Base-by-base conservation (phyloP, 2,797 vertebrate species). In the Chiloscyllium punctatum region DNA sequence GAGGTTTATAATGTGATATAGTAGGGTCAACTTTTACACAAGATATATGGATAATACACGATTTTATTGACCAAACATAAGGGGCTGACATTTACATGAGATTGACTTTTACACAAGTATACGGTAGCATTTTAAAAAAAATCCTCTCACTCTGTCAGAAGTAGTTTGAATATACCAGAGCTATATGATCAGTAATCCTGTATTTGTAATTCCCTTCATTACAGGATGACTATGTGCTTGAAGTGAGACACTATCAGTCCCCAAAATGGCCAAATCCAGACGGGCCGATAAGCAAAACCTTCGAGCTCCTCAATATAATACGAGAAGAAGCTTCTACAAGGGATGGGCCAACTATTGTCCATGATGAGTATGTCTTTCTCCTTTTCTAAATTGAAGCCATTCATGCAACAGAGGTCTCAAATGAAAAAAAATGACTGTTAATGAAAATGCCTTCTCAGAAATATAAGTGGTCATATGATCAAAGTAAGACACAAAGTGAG, bases 221-320 rank as follows among this genome's bases (percentile, higher is more conserved):
- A 91, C 96, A 99, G 99, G 99, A 99, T 96, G 99, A 99, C 96
- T 99, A 98, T 13, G 98, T 98, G 95, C 98, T 99, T 96, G 98
- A 99, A 97, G 98, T 99, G 96, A 98, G 98, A 96, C 99, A 98
- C 97, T 99, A 98, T 97, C 98, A 98, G 79, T 97, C 98, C 96
- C 98, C 99, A 94, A 98, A 97, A 96, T 99, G 99, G 99, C 99
- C 98, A 77, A 99, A 99, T 97, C 99, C 99, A 0, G 99, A 99
- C 97, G 98, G 98, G 96, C 98, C 98, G 88, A 98, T 99, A 96
- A 99, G 99, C 96, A 98, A 98, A 97, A 98, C 98, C 82, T 99
- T 99, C 96, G 98, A 99, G 97, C 97, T 99, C 95, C 97, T 99
- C 96, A 98, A 97, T 96, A 96, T 99, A 96, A 98, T 99, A 96